Conservation (phyloP, 1,140 invertebrate species). For the Neoseiulus cucumeris region DNA sequence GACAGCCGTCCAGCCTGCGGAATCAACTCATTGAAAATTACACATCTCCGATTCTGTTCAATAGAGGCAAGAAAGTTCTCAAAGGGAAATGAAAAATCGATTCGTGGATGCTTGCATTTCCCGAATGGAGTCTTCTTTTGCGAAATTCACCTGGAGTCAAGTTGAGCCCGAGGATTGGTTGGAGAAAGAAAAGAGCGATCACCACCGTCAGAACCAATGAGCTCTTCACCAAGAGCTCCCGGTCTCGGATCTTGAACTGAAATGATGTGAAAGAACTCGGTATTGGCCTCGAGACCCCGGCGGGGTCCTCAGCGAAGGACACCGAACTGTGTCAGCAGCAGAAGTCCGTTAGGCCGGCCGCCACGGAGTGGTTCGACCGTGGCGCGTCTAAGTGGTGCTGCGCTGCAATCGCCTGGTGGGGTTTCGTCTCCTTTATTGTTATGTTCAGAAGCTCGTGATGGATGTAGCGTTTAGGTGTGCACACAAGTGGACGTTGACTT, state of each 20-base stretch:
- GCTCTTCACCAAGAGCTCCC: constrained; percentile 48
- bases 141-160: constrained; percentile 42
- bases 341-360: no score
- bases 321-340: no score
- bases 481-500: no score
- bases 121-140: background rate
- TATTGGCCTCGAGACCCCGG: no score
- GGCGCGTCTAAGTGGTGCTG: no score
- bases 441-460: no score
- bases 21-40: background rate
- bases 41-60: background rate
- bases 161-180: constrained; percentile 44
- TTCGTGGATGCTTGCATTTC: background rate
- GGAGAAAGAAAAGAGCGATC: constrained; percentile 56
- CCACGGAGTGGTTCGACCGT: no score
- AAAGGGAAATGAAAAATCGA: background rate
- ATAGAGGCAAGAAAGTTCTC: background rate
- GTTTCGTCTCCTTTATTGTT: no score
- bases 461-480: no score
- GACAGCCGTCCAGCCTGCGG: constrained; percentile 51
- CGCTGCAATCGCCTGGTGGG: no score
- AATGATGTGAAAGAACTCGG: no score
- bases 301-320: no score
- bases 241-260: constrained; percentile 58
- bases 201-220: constrained; percentile 45